A percentile compares a stretch with the other conserved stretches of the same genome.
Conservation (phyloP, 1,140 invertebrate species). For the Halotydeus destructor region DNA sequence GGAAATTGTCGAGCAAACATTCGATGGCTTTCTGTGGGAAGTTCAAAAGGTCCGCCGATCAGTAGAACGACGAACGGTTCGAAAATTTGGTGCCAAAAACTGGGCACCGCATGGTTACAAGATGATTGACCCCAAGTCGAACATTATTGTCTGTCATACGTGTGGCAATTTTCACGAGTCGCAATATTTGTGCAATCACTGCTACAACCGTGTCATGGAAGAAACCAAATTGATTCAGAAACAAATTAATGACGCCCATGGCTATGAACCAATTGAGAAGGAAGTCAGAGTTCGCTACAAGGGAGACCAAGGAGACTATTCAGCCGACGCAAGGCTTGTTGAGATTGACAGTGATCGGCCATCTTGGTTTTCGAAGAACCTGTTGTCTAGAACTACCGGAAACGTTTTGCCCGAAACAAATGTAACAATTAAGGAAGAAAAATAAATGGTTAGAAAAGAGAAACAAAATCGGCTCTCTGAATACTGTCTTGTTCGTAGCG, state of each 20-base stretch:
- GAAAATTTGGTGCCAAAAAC: conserved; percentile 43
- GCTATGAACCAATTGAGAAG: conserved; percentile 40
- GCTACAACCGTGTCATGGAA: conserved; percentile 50
- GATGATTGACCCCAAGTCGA: conserved; percentile 41
- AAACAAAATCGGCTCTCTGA: too few relatives aligned
- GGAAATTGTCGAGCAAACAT: background rate
- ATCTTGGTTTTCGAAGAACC: conserved; percentile 53
- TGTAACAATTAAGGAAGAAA: too few relatives aligned
- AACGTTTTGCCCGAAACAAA: too few relatives aligned
- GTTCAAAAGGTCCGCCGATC: conserved; percentile 53
- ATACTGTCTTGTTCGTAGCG: too few relatives aligned
- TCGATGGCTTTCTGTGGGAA: conserved; percentile 51
- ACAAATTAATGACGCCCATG: conserved; percentile 34
- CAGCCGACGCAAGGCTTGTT: conserved; percentile 37
- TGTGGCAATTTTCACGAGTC: conserved; percentile 61
- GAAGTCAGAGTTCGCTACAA: conserved; percentile 64
- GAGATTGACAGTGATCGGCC: conserved; percentile 50
- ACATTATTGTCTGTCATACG: conserved; percentile 45
- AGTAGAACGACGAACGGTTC: conserved; percentile 42
- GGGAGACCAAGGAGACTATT: conserved; percentile 37
- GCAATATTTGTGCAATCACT: conserved; percentile 52
- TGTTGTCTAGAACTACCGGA: conserved; percentile 50
- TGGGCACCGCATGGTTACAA: conserved; percentile 34
- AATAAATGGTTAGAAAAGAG: too few relatives aligned
- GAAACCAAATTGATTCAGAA: conserved; percentile 54